Evolutionary conservation across 2,888 invertebrate species (phyloP).

Genomic region (Oeneis ivallda): DNA sequence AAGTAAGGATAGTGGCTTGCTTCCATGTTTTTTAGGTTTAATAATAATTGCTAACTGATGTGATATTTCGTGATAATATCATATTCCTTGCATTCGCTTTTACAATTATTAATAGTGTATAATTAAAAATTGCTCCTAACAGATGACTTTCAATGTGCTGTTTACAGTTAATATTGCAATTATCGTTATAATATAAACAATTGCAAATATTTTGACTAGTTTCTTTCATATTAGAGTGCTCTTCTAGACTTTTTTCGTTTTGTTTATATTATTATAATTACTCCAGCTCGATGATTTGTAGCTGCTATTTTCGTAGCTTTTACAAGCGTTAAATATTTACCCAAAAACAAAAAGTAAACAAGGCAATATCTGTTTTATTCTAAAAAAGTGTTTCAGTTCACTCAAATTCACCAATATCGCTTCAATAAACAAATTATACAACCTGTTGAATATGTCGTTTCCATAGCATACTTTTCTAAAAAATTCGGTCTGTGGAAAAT

Average conservation of each 20-base stretch:
- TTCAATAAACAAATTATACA: neutral
- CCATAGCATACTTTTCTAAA: neutral
- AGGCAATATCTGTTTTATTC: conserved; percentile 6
- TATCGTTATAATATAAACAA: neutral
- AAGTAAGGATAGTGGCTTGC: neutral
- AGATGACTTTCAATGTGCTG: neutral
- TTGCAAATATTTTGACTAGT: conserved; percentile 11
- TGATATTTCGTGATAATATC: neutral
- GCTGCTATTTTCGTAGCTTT: neutral
- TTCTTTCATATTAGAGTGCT: neutral
- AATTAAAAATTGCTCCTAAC: neutral
- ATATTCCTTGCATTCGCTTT: neutral
- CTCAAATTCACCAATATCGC: neutral
- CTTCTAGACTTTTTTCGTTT: neutral
- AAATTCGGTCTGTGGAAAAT: neutral
- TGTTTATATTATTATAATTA: neutral
- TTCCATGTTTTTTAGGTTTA: neutral
- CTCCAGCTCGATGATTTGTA: conserved; percentile 8
- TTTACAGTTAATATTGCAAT: neutral
- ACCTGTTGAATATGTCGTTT: neutral
- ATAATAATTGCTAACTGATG: neutral
- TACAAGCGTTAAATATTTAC: neutral
- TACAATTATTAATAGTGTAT: neutral
- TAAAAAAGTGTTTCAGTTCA: neutral
- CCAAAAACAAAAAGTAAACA: neutral